Base-by-base conservation (phyloP, 2,113 vertebrate genomes). In the Stegastes partitus region DNA sequence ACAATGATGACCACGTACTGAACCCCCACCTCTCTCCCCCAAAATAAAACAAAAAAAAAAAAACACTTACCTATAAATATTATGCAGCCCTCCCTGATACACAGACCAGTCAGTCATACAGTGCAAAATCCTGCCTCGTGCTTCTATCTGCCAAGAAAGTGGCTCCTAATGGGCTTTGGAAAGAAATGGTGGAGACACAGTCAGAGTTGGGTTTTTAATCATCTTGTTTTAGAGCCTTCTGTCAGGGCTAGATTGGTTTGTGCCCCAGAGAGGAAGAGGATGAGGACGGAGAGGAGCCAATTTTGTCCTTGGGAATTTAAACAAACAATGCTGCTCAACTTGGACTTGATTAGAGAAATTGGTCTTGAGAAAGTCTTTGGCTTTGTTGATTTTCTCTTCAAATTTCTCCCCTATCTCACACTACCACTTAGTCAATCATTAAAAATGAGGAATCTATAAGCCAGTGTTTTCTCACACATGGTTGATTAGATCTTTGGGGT, bases 231-330 rank as follows among this genome's bases (percentile, higher is more conserved):
- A 6, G 57, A 71, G 53, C 65, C 68, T 68, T 77, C 79, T 81
- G 78, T 73, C 72, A 77, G 44, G 11, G 25, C n/a, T 69, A 42
- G 67, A 77, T 91, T 87, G 69, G 55, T 87, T 74, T 85, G 71
- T 63, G 74, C 76, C 49, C 68, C 22, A 44, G 78, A 81, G 80
- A 82, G 39, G 70, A 68, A 14, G 50, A 58, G 14, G 12, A 74
- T 50, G 47, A 47, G 59, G 55, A 79, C 11, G 75, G 26, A n/a
- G 25, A 65, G 54, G 59, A 68, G 11, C 56, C 74, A 86, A 23
- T 81, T 75, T 77, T 28, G 19, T 74, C 55, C 25, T 5, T 44
- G 59, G 58, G 76, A 87, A 51, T 74, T 84, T 19, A 69, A 81
- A 75, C 63, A 84, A 85, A 82, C 59, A 55, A 6, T 25, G 42